Percentiles rank a stretch among this genome's conserved stretches.
phyloP scores from a whole-genome alignment of 2,888 invertebrate genomes.

The Ceramica pisi region DNA sequence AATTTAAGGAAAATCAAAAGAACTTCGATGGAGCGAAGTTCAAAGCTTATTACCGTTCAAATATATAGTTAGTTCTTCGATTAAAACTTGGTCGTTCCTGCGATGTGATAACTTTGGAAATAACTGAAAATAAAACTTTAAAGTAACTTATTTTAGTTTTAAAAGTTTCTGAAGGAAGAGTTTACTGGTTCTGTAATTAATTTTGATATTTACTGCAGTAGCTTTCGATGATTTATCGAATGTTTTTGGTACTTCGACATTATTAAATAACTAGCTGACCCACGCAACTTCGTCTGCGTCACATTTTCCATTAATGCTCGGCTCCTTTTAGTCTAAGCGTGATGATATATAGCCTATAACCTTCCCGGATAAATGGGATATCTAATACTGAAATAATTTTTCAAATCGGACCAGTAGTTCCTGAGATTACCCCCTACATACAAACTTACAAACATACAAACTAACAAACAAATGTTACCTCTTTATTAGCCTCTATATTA shows the following conservation, averaged over 20 bases:
- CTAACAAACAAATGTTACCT: too few relatives aligned
- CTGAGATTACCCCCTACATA: too few relatives aligned
- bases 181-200: conserved; percentile 39
- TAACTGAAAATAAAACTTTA: conserved; percentile 45
- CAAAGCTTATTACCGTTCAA: conserved; percentile 57
- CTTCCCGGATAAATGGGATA: too few relatives aligned
- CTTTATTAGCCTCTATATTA: too few relatives aligned
- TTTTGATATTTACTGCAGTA: conserved; percentile 24
- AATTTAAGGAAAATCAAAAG: conserved; percentile 26
- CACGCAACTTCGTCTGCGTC: too few relatives aligned
- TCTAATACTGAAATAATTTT: too few relatives aligned
- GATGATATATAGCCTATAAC: too few relatives aligned
- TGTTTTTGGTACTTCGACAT: background rate
- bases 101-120: conserved; percentile 44
- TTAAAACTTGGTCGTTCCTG: conserved; percentile 50
- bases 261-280: too few relatives aligned
- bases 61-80: conserved; percentile 45
- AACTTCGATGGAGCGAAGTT: conserved; percentile 22
- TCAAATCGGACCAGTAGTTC: too few relatives aligned
- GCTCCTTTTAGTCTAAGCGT: too few relatives aligned
- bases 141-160: conserved; percentile 30
- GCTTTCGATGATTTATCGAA: background rate
- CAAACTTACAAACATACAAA: too few relatives aligned
- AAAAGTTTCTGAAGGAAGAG: conserved; percentile 12
- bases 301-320: too few relatives aligned